These are phyloP conservation scores for Microcebus ravelobensis DNA, from an alignment of 2,113 vertebrate genomes.

Conservation along the genomic window DNA sequence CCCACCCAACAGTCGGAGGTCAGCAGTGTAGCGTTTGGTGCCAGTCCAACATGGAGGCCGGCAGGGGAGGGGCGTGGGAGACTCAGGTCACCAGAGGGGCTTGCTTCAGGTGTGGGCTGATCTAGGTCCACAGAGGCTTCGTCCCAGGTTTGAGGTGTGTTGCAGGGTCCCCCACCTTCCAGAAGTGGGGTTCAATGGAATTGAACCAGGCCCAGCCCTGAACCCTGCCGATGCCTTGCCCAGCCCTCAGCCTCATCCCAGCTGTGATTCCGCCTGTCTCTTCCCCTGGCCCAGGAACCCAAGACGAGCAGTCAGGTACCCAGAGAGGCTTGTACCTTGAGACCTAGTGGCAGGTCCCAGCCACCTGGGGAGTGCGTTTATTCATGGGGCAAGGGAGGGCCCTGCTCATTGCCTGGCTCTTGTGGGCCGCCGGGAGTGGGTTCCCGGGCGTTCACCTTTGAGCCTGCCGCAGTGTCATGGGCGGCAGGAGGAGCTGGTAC, in stretches of 20 bases:
- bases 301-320: neutral
- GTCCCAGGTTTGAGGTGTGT: neutral
- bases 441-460: neutral
- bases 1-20: neutral
- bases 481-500: constrained; percentile 17
- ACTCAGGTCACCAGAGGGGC: neutral
- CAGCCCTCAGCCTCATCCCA: neutral
- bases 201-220: neutral
- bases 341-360: neutral
- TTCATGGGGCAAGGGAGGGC: neutral
- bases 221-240: neutral
- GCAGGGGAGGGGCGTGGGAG: too few species aligned
- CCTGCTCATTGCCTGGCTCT: neutral
- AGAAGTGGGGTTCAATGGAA: neutral
- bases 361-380: constrained; percentile 46
- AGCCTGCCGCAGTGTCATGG: rapidly evolving
- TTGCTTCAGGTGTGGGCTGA: neutral
- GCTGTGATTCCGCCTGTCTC: neutral
- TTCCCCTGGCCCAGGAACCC: neutral
- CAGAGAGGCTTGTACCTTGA: neutral
- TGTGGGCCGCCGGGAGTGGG: neutral
- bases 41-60: neutral
- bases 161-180: neutral
- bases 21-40: neutral
- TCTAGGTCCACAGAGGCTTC: neutral